Percentiles rank a stretch among this genome's conserved stretches.
These are phyloP conservation scores for Heliconius himera DNA, from an alignment of 1,140 invertebrate species.

Conservation along the genomic window DNA sequence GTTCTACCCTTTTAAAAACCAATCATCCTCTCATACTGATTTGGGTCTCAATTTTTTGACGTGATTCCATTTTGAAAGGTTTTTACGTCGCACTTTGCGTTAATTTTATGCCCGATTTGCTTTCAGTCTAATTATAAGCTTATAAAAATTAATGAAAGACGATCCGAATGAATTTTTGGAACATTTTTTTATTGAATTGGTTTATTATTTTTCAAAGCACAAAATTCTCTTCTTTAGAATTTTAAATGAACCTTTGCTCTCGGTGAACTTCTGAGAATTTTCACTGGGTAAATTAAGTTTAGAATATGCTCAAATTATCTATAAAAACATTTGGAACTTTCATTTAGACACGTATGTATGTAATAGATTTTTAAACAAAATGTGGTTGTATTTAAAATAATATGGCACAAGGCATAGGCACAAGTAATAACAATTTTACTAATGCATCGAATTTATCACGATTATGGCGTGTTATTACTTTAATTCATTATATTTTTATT, in stretches of 20 bases:
- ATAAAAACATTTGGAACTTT: neutral
- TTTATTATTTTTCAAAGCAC: neutral
- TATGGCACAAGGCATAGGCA: too few relatives aligned
- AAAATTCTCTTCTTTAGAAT: neutral
- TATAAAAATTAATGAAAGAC: slow-evolving; percentile 41
- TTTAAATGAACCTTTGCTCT: neutral
- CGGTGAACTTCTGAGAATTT: neutral
- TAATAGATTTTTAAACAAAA: neutral
- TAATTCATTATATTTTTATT: slow-evolving; percentile 18
- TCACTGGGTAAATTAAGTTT: neutral
- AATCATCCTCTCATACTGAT: slow-evolving; percentile 40
- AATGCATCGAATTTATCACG: neutral
- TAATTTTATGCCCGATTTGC: slow-evolving; percentile 61
- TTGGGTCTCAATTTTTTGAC: slow-evolving; percentile 58
- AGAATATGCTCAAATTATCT: neutral
- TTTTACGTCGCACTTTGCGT: slow-evolving; percentile 47
- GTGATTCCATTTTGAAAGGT: slow-evolving; percentile 53
- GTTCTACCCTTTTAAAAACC: slow-evolving; percentile 36
- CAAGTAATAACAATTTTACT: neutral
- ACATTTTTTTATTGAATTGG: slow-evolving; percentile 4
- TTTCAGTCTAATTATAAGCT: slow-evolving; percentile 42
- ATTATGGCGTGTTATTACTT: neutral
- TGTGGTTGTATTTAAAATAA: neutral
- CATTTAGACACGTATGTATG: neutral
- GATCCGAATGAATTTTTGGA: slow-evolving; percentile 5